Evolutionary conservation across 2,888 invertebrate genomes (phyloP), one percentile per base, ranked within the genome.

Genomic region (Pteria penguin): DNA sequence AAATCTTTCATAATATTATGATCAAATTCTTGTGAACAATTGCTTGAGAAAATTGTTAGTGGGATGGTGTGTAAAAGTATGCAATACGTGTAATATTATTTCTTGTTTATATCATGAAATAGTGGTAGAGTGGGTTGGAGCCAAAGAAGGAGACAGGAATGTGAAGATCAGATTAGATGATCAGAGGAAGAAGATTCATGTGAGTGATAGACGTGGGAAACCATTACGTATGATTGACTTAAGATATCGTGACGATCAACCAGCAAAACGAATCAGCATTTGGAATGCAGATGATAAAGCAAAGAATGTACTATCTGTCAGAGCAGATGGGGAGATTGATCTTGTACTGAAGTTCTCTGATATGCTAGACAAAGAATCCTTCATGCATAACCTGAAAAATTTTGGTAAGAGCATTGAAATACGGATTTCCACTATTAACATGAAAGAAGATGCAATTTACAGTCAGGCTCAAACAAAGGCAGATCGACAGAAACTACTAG

Each of bases 51-150:
- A n/a, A n/a, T n/a, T n/a, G n/a, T n/a, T n/a, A n/a, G n/a, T n/a
- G n/a, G n/a, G n/a, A n/a, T n/a, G n/a, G n/a, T n/a, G n/a, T n/a
- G n/a, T n/a, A n/a, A n/a, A n/a, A n/a, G n/a, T n/a, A n/a, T n/a
- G n/a, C n/a, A n/a, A n/a, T n/a, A n/a, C n/a, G n/a, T n/a, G n/a
- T n/a, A n/a, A n/a, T n/a, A n/a, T n/a, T n/a, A n/a, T n/a, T n/a
- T n/a, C n/a, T n/a, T n/a, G n/a, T n/a, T n/a, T n/a, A n/a, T n/a
- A n/a, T n/a, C n/a, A n/a, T n/a, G n/a, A n/a, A n/a, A n/a, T n/a
- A 90, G 90, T 86, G 4, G 65, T 82, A 14, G 90, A 90, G 63
- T 90, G 89, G 89, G 77, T 88, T 26, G 88, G 87, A 3, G 63
- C 45, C 2, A 86, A 85, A 24, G 79, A 85, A 5, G 83, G 82